A percentile compares a stretch with the other conserved stretches of the same genome.
Evolutionary conservation across 1,140 invertebrate genomes (phyloP).

Genomic region (Hylaeus volcanicus): DNA sequence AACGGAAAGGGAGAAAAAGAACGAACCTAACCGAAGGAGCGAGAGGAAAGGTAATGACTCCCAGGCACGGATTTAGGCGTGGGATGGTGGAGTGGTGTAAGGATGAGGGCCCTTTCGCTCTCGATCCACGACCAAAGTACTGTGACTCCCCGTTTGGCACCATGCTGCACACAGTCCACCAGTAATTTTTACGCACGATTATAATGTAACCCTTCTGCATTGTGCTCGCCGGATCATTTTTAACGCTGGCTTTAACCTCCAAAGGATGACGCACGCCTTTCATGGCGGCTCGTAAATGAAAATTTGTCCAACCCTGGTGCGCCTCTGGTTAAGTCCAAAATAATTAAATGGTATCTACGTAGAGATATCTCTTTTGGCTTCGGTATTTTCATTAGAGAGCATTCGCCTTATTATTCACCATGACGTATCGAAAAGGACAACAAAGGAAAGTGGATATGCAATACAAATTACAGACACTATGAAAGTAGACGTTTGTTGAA

Average conservation of each 20-base stretch:
- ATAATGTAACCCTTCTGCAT: constrained; percentile 10
- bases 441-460: too few species aligned
- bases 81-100: constrained; percentile 42
- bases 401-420: too few species aligned
- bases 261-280: not conserved
- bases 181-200: constrained; percentile 35
- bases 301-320: not conserved
- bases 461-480: too few species aligned
- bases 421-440: too few species aligned
- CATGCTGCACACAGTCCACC: constrained; percentile 12
- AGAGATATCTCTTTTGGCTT: too few species aligned
- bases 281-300: too few species aligned
- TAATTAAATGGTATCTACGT: not conserved
- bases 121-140: constrained; percentile 43
- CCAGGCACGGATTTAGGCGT: constrained; percentile 59
- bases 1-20: constrained; percentile 26
- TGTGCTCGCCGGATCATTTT: not conserved
- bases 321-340: not conserved
- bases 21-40: not conserved
- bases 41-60: constrained; percentile 46
- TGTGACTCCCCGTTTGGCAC: constrained; percentile 23
- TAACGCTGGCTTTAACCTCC: not conserved
- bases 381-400: too few species aligned
- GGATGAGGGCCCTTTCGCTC: constrained; percentile 54
- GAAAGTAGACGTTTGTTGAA: too few species aligned